A percentile compares a stretch with the other conserved stretches of the same genome.
These are phyloP conservation scores for Nowickia ferox DNA, from an alignment of 2,888 invertebrate species.

Conservation along the genomic window DNA sequence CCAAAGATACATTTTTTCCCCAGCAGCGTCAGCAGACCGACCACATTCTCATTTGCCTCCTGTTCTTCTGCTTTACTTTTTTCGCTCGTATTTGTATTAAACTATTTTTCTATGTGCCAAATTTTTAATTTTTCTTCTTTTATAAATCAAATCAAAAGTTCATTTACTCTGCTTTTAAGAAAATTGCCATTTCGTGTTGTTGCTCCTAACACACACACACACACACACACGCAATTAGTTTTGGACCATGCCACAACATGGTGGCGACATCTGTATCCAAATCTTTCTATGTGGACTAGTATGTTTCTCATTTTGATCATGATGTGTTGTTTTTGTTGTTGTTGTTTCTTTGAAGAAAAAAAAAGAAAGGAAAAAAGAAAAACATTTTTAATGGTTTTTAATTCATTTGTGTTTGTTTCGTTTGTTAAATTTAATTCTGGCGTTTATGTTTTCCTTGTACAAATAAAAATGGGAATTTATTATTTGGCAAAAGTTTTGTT, in stretches of 20 bases:
- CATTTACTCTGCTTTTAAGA: conserved; percentile 63
- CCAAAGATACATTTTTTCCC: conserved; percentile 4
- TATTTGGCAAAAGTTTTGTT: conserved; percentile 65
- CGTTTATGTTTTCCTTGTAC: conserved; percentile 57
- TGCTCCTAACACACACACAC: conserved; percentile 1
- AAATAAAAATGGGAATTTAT: conserved; percentile 63
- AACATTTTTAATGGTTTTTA: conserved; percentile 61
- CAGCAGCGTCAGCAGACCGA: conserved; percentile 37
- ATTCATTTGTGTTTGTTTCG: conserved; percentile 25
- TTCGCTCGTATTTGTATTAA: conserved; percentile 1
- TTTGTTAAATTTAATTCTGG: conserved; percentile 41
- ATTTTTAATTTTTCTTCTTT: conserved; percentile 45
- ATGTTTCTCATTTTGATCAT: conserved; percentile 36
- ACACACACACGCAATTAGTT: conserved; percentile 52
- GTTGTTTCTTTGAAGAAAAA: background rate
- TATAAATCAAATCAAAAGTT: conserved; percentile 65
- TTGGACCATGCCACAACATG: conserved; percentile 58
- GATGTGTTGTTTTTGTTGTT: conserved; percentile 33
- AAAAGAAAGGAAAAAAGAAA: background rate
- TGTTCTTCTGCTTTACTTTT: conserved; percentile 12
- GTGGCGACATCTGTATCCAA: conserved; percentile 71
- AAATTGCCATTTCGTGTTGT: conserved; percentile 35
- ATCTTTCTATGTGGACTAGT: conserved; percentile 46
- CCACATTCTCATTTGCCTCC: conserved; percentile 49
- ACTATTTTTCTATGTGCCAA: conserved; percentile 66